Conservation (phyloP, 1,140 invertebrate genomes). For the Spodoptera litura region DNA sequence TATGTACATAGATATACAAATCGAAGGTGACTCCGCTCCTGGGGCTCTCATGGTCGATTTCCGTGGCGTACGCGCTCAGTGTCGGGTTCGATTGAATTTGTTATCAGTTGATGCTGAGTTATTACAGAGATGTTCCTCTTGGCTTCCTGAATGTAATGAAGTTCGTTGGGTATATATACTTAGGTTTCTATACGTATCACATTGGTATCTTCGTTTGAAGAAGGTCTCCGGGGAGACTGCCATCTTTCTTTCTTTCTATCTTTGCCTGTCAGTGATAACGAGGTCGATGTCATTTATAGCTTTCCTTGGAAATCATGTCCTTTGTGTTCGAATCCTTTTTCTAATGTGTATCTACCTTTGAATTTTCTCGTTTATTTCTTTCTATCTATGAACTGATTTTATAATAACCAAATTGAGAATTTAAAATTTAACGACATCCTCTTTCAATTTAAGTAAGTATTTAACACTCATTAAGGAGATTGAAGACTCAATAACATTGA, state of each 20-base stretch:
- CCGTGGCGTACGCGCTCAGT: neutral
- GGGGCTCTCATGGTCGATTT: neutral
- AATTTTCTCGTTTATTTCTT: neutral
- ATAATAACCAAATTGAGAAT: too few relatives aligned
- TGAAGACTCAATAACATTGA: neutral
- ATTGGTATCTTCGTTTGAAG: slow-evolving; percentile 49
- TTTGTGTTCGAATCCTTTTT: slow-evolving; percentile 29
- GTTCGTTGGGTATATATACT: neutral
- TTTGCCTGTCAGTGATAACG: slow-evolving; percentile 62
- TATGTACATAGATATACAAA: slow-evolving; percentile 33
- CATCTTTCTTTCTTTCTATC: slow-evolving; percentile 67
- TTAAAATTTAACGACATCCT: slow-evolving; percentile 16
- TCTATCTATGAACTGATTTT: neutral
- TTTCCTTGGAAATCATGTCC: slow-evolving; percentile 25
- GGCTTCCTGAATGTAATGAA: neutral
- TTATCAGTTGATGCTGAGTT: neutral
- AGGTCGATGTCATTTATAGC: slow-evolving; percentile 62
- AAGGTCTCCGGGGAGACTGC: slow-evolving; percentile 58
- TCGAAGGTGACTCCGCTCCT: neutral
- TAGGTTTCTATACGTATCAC: slow-evolving; percentile 15
- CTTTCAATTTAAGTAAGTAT: neutral
- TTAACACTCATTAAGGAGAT: slow-evolving; percentile 10
- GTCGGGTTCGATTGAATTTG: neutral
- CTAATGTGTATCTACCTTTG: neutral
- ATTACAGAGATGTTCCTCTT: neutral